Evolutionary conservation across 2,797 vertebrate genomes (phyloP), one percentile per base, ranked within the genome.

Genomic region (Pseudochirops corinnae): DNA sequence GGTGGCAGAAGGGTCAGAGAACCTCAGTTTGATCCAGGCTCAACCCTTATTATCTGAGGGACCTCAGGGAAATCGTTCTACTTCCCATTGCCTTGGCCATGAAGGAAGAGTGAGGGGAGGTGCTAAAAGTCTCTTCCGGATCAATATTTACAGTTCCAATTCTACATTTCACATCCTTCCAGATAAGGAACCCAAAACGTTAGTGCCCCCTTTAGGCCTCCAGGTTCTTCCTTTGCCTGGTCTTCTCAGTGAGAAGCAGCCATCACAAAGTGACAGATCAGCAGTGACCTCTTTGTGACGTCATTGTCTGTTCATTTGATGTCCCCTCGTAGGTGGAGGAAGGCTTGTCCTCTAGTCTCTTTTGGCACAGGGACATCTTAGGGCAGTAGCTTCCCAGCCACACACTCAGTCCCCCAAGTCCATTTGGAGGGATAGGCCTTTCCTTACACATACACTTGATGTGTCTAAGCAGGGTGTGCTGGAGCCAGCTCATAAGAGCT

Each of bases 311-410:
- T 95, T 96, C 12, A 3, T 94, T 55, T 74, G 55, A 91, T 60
- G 87, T 92, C 91, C 95, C 97, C 93, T 56, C 62, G 91, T 91
- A 95, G 82, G 94, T 55, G 56, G 95, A 57, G 62, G 94, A 96
- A 91, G 93, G 94, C 95, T 93, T 93, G 50, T 55, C 95, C 97
- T 94, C 97, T 96, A 92, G 58, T 62, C 92, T 95, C 91, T 16
- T 93, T 93, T 93, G 87, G 97, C 52, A 94, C 55, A 95, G 94
- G 95, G 74, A 94, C 46, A 46, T 94, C 90, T 55, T 26, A 33
- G 95, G 95, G 97, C 5, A 46, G 74, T 3, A 39, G 74, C 74
- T 82, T 82, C 21, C 39, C 39, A 46, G n/a, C 21, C 39, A 11
- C 39, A 46, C 0, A 10, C 74, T 46, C 39, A 4, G 21, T 11